phyloP scores from a whole-genome alignment of 2,888 invertebrate species.

The Ochropleura plecta region DNA sequence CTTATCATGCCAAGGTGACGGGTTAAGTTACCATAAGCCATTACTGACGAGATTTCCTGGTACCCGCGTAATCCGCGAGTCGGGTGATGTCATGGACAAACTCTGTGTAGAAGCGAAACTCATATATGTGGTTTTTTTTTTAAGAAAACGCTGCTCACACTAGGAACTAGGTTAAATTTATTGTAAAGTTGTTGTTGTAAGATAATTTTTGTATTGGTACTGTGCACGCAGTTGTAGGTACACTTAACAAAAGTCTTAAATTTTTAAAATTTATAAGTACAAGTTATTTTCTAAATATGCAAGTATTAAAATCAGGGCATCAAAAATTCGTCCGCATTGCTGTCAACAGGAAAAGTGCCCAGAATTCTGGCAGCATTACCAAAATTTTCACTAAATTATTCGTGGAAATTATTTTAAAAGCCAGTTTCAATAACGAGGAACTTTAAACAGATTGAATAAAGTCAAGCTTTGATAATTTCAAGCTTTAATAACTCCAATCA shows the following conservation, averaged over 20 bases:
- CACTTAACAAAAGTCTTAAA: too few species aligned
- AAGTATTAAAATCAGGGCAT: too few species aligned
- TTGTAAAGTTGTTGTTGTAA: too few species aligned
- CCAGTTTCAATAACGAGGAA: conserved; percentile 18
- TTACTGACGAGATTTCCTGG: conserved; percentile 63
- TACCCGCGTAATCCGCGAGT: conserved; percentile 54
- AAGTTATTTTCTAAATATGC: too few species aligned
- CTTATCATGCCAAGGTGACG: conserved; percentile 49
- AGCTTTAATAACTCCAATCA: conserved; percentile 44
- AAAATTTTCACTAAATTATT: background rate
- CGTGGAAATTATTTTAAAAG: conserved; percentile 12
- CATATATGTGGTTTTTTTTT: background rate
- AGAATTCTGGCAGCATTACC: background rate
- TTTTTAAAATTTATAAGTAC: too few species aligned
- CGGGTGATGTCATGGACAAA: conserved; percentile 13
- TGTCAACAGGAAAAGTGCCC: too few species aligned
- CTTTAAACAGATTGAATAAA: conserved; percentile 37
- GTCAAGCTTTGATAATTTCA: conserved; percentile 30
- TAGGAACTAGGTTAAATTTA: too few species aligned
- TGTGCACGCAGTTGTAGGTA: too few species aligned
- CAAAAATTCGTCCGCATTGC: too few species aligned
- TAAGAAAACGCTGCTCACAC: too few species aligned
- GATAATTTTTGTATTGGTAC: too few species aligned
- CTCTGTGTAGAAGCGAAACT: background rate
- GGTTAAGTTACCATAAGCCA: conserved; percentile 62